A percentile compares a stretch with the other conserved stretches of the same genome.
Evolutionary conservation across 1,140 invertebrate species (phyloP).

Genomic region (Drosophila ambigua): DNA sequence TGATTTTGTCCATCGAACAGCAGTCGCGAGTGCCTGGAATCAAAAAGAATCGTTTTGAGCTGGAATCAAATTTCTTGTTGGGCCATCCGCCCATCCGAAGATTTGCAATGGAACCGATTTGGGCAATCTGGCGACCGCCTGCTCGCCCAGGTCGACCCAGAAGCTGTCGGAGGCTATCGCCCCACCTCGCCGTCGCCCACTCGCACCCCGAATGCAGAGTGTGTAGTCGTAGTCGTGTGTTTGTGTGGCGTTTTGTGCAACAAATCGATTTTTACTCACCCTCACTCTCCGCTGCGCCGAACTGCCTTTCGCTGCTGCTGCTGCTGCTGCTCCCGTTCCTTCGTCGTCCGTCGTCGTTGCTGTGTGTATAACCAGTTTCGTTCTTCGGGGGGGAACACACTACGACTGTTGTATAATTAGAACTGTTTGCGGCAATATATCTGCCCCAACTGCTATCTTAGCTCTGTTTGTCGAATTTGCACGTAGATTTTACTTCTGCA

Average conservation of each 20-base stretch:
- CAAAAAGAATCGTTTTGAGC: conserved; percentile 6
- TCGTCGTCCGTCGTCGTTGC: conserved; percentile 32
- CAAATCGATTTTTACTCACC: conserved; percentile 82
- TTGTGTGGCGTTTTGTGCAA: conserved; percentile 60
- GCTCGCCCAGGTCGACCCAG: conserved; percentile 51
- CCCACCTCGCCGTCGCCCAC: conserved; percentile 43
- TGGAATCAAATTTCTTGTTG: conserved; percentile 16
- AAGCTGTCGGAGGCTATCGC: conserved; percentile 21
- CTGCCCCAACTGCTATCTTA: conserved; percentile 46
- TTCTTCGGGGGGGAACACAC: conserved; percentile 56
- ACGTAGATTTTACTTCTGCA: conserved; percentile 59
- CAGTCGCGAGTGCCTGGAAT: conserved; percentile 48
- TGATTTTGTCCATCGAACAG: conserved; percentile 74
- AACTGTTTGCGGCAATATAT: conserved; percentile 55
- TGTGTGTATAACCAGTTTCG: conserved; percentile 81
- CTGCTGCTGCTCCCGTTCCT: conserved; percentile 58
- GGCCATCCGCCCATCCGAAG: conserved; percentile 34
- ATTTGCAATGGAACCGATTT: conserved; percentile 5
- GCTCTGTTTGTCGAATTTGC: conserved; percentile 63
- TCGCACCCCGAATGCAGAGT: conserved; percentile 58
- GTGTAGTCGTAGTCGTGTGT: conserved; percentile 54
- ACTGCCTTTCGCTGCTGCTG: conserved; percentile 47
- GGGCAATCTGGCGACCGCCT: neutral
- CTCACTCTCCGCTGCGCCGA: conserved; percentile 67
- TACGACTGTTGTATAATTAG: conserved; percentile 77